phyloP scores from a whole-genome alignment of 2,113 vertebrate species.

The Limanda limanda region DNA sequence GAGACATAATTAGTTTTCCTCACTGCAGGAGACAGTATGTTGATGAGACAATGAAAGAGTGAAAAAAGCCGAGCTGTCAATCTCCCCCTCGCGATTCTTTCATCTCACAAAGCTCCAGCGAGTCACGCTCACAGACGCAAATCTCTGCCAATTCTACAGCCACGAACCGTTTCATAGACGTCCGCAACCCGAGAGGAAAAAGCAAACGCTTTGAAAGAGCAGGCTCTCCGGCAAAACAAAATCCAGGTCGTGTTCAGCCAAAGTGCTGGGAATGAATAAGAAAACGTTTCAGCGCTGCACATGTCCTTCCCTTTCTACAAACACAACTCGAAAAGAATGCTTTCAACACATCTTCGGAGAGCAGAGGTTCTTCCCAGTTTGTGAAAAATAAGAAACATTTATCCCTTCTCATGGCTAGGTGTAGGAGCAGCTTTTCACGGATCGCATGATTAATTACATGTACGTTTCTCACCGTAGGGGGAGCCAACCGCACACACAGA shows the following conservation, averaged over 20 bases:
- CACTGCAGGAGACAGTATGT: slow-evolving; percentile 81
- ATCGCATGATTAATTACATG: slow-evolving; percentile 3
- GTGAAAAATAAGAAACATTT: not conserved
- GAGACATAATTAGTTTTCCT: slow-evolving; percentile 85
- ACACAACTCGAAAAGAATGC: not conserved
- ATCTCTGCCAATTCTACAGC: slow-evolving; percentile 38
- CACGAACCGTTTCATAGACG: slow-evolving; percentile 18
- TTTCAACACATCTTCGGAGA: not conserved
- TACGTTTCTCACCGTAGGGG: not conserved
- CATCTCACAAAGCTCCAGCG: slow-evolving; percentile 66
- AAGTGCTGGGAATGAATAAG: not conserved
- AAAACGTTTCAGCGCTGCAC: not conserved
- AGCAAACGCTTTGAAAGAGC: slow-evolving; percentile 1
- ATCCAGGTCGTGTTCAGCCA: slow-evolving; percentile 11
- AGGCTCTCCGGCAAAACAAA: slow-evolving; percentile 4
- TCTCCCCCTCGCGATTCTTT: slow-evolving; percentile 64
- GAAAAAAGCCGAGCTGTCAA: slow-evolving; percentile 76
- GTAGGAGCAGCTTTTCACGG: too few relatives aligned
- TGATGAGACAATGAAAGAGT: slow-evolving; percentile 81
- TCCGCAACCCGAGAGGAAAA: not conserved
- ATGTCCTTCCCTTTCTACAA: not conserved
- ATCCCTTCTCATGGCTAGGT: not conserved
- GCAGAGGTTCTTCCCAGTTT: not conserved
- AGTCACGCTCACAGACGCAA: slow-evolving; percentile 53
- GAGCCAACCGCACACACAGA: not conserved